A percentile compares a stretch with the other conserved stretches of the same genome.
Conservation (phyloP, 2,797 vertebrate species). For the Rhabdophis nuchalis region DNA sequence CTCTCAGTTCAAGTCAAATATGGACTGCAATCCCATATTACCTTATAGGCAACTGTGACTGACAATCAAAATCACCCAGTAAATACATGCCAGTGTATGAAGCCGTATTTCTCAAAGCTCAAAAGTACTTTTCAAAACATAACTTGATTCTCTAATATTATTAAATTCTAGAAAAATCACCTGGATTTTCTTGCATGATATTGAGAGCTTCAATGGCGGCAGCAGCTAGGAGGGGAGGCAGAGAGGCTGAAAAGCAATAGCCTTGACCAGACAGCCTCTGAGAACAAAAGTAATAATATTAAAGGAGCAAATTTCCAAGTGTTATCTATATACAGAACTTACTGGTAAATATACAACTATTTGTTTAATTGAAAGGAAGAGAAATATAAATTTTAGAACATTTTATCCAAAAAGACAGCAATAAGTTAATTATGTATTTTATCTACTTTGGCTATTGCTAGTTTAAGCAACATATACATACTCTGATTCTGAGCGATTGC, state of each 20-base stretch:
- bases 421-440: neutral
- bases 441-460: neutral
- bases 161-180: conserved; percentile 64
- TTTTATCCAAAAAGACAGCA: neutral
- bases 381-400: neutral
- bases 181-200: conserved; percentile 96
- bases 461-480: neutral
- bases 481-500: neutral
- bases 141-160: neutral
- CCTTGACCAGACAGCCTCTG: conserved; percentile 94
- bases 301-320: neutral
- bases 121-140: neutral
- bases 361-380: neutral
- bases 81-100: neutral
- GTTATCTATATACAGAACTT: neutral
- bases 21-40: neutral
- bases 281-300: neutral
- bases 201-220: conserved; percentile 93
- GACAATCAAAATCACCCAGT: neutral
- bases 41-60: neutral
- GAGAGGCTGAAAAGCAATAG: conserved; percentile 95
- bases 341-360: neutral
- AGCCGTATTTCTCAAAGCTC: neutral
- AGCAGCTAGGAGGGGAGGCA: conserved; percentile 90
- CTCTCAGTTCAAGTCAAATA: neutral